Percentiles rank a stretch among this genome's conserved stretches.
phyloP scores from a whole-genome alignment of 2,797 vertebrate genomes.

The Coregonus ussuriensis region DNA sequence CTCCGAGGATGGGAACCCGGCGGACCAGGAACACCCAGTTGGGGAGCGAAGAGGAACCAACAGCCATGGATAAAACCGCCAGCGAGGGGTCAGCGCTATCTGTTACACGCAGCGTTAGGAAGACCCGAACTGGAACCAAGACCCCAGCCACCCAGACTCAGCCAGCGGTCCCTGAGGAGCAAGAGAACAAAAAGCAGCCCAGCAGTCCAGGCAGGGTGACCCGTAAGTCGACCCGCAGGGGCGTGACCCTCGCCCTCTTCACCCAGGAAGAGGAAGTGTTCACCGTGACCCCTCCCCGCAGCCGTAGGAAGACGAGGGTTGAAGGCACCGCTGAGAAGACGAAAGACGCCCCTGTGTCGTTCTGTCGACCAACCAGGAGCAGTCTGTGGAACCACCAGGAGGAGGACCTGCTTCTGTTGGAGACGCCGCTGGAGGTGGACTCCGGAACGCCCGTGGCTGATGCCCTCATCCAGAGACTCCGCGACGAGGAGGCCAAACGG shows the following conservation, averaged over 20 bases:
- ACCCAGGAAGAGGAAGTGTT: conserved; percentile 61
- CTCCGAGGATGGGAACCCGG: conserved; percentile 48
- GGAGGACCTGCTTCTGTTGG: conserved; percentile 64
- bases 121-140: conserved; percentile 20
- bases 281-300: conserved; percentile 64
- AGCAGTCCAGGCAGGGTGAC: conserved; percentile 57
- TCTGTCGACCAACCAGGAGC: conserved; percentile 54
- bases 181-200: conserved; percentile 13
- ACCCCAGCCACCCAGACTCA: conserved; percentile 5
- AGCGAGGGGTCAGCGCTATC: conserved; percentile 8
- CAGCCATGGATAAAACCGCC: conserved; percentile 19
- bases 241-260: conserved; percentile 50
- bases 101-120: conserved; percentile 51
- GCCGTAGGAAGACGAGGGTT: conserved; percentile 60
- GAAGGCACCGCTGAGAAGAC: conserved; percentile 26
- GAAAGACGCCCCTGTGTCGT: conserved; percentile 13
- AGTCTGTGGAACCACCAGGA: conserved; percentile 69
- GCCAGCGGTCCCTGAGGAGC: conserved; percentile 14
- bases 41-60: conserved; percentile 23
- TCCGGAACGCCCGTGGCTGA: conserved; percentile 63
- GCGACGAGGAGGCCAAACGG: conserved; percentile 61
- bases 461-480: conserved; percentile 75
- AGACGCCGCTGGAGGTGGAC: conserved; percentile 64
- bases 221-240: conserved; percentile 54
- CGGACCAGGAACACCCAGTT: conserved; percentile 30